Evolutionary conservation across 2,113 vertebrate genomes (phyloP).

Genomic region (Dasyornis broadbenti): DNA sequence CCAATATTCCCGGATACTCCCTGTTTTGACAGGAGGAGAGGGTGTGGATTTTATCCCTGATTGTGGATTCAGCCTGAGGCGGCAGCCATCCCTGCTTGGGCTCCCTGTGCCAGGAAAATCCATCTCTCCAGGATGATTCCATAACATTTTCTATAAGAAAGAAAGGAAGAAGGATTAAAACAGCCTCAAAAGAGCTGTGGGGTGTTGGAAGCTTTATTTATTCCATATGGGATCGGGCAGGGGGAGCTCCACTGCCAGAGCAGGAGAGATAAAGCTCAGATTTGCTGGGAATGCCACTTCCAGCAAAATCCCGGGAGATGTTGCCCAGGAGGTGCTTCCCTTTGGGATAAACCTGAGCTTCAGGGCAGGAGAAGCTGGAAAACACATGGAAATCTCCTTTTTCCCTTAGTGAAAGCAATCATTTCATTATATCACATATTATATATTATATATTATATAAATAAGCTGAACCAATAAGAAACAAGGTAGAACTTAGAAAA

Average conservation of each 20-base stretch:
- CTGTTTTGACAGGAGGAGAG: background rate
- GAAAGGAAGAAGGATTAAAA: background rate
- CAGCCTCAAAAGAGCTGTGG: background rate
- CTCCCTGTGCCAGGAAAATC: background rate
- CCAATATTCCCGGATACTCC: rapidly evolving
- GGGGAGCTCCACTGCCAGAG: background rate
- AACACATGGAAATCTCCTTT: background rate
- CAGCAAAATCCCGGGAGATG: background rate
- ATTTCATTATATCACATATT: no score
- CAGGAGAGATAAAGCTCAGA: background rate
- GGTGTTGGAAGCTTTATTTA: background rate
- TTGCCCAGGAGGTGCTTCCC: background rate
- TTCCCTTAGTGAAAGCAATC: background rate
- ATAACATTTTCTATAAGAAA: background rate
- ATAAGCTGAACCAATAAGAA: background rate
- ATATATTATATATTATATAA: no score
- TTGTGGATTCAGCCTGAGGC: background rate
- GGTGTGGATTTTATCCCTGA: background rate
- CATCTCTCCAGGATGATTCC: background rate
- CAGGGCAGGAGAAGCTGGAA: background rate
- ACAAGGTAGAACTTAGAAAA: background rate
- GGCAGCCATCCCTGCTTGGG: rapidly evolving
- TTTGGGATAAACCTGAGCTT: background rate
- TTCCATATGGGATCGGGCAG: background rate
- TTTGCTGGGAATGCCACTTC: background rate